phyloP scores from a whole-genome alignment of 1,140 invertebrate species.

The Diploscapter pachys region DNA sequence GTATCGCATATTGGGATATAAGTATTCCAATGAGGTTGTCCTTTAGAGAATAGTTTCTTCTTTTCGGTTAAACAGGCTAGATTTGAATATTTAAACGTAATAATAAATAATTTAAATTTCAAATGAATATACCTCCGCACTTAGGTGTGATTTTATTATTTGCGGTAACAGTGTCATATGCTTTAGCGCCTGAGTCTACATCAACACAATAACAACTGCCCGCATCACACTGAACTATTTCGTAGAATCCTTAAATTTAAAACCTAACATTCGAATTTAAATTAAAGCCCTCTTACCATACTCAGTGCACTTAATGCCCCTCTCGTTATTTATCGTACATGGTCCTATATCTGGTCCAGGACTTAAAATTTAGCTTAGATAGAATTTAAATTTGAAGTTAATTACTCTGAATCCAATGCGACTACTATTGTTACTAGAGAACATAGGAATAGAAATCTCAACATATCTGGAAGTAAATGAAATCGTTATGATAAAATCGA shows the following conservation, averaged over 20 bases:
- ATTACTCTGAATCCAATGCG: background rate
- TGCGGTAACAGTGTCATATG: slow-evolving; percentile 13
- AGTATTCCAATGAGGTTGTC: slow-evolving; percentile 18
- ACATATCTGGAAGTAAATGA: no score
- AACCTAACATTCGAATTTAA: background rate
- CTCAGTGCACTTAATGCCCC: slow-evolving; percentile 7
- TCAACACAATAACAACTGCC: slow-evolving; percentile 25
- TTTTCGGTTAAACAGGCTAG: slow-evolving; percentile 17
- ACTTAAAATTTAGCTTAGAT: background rate
- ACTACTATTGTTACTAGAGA: no score
- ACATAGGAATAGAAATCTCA: no score
- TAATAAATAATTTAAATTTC: background rate
- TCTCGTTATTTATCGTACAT: slow-evolving; percentile 11
- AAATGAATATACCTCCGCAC: slow-evolving; percentile 14
- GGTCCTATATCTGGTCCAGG: background rate
- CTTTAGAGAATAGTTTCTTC: slow-evolving; percentile 18
- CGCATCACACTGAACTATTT: slow-evolving; percentile 23
- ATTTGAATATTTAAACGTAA: background rate
- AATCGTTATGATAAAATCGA: no score
- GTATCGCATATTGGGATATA: slow-evolving; percentile 27
- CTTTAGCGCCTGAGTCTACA: slow-evolving; percentile 12
- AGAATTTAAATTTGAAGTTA: background rate
- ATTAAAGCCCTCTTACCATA: background rate
- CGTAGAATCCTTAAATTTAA: slow-evolving; percentile 19
- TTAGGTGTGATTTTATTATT: slow-evolving; percentile 20